Conservation (phyloP, 2,888 invertebrate species). For the Euplagia quadripunctaria region DNA sequence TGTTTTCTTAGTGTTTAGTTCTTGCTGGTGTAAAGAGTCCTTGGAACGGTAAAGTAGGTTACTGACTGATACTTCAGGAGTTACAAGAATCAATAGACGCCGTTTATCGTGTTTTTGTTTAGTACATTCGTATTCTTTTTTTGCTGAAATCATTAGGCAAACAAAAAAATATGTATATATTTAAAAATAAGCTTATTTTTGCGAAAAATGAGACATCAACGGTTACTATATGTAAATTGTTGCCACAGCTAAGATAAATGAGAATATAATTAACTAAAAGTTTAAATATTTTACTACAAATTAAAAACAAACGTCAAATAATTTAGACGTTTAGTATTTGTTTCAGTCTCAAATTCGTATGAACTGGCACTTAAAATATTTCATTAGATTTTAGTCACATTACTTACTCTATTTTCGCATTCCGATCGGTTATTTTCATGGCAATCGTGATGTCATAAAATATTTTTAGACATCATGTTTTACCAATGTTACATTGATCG, state of each 20-base stretch:
- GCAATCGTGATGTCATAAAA: constrained; percentile 58
- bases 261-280: constrained; percentile 26
- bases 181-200: not conserved
- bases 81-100: not conserved
- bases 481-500: constrained; percentile 76
- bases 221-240: constrained; percentile 53
- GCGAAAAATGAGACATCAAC: constrained; percentile 34
- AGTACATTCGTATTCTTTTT: not conserved
- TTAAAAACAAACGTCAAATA: constrained; percentile 28
- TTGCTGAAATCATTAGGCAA: not conserved
- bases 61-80: no score
- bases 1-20: not conserved
- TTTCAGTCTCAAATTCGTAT: constrained; percentile 24
- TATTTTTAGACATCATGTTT: constrained; percentile 71
- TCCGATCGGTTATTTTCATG: constrained; percentile 54
- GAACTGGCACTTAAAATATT: constrained; percentile 26
- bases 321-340: constrained; percentile 27
- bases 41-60: not conserved
- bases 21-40: not conserved
- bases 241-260: constrained; percentile 62
- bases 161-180: no score
- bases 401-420: constrained; percentile 23
- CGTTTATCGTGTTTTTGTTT: not conserved
- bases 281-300: constrained; percentile 22
- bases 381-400: not conserved